Base-by-base conservation (phyloP, 2,888 invertebrate genomes). In the Caenorhabditis sinica region DNA sequence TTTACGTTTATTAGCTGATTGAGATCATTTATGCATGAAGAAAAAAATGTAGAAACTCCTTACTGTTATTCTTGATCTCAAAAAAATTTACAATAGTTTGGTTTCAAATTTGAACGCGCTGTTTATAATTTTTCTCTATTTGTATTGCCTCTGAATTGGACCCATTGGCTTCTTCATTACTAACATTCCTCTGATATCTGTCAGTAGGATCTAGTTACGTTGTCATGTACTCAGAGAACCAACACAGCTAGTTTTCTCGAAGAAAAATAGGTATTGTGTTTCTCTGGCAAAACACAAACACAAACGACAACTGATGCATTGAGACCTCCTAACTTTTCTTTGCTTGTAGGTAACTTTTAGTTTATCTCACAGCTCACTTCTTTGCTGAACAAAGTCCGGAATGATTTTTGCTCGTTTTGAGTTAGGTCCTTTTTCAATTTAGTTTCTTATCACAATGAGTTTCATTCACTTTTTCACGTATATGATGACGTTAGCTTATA, bases 151-250 rank as follows among this genome's bases (percentile, higher is more conserved):
- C 9, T 36, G 33, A 4, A 5, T 43, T 30, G 30, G 15, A 17
- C 33, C 13, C 33, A 61, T 49, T 40, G 23, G 15, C 60, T 58
- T 49, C 13, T 23, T 72, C 0, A n/a, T 61, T 30, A n/a, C 51
- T 60, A 30, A 20, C 45, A 53, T 74, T 74, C 65, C 65, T 65
- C 25, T 53, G 74, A 51, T 74, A 65, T 74, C 65, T 75, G n/a
- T 65, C 45, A 23, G 17, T 51, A 40, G 56, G 45, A 75, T 75
- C 75, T 75, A 25, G 23, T 61, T 73, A 51, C 63, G 51, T 53
- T 49, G 58, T 69, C 56, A 56, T 69, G 56, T 69, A 69, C 69
- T 56, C 69, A 69, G 2, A 56, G 69, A 69, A 69, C 56, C 69
- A 53, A 43, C 68, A 68, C 25, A 56, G 43, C 36, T 40, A 69